These are phyloP conservation scores for Elysia crispata DNA, from an alignment of 2,888 invertebrate species.

Conservation along the genomic window DNA sequence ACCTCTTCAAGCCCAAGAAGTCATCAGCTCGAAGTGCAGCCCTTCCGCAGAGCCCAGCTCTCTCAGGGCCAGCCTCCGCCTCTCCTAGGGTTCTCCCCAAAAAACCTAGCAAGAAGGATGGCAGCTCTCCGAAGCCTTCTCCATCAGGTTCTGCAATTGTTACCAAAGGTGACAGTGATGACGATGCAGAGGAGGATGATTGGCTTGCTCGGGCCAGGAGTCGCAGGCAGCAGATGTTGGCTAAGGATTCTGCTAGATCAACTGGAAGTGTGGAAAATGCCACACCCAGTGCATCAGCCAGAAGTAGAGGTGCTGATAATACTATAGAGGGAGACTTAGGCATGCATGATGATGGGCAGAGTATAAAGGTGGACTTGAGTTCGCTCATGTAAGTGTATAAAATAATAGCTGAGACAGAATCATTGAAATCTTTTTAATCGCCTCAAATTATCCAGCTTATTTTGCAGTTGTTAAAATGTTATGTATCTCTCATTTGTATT, in stretches of 20 bases:
- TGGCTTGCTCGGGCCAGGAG: conserved; percentile 49
- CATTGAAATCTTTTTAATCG: too few relatives aligned
- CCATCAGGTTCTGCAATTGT: conserved; percentile 1
- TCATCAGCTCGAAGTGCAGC: conserved; percentile 42
- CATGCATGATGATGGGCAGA: not conserved
- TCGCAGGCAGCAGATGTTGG: conserved; percentile 46
- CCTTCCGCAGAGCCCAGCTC: conserved; percentile 40
- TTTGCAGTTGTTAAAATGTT: too few relatives aligned
- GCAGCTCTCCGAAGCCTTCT: conserved; percentile 13
- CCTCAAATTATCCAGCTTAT: too few relatives aligned
- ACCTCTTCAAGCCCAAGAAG: conserved; percentile 83
- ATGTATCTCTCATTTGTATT: too few relatives aligned
- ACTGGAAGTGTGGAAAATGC: not conserved
- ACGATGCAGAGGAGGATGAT: conserved; percentile 55
- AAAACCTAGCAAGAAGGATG: conserved; percentile 38
- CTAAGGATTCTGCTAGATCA: conserved; percentile 14
- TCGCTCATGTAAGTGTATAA: conserved; percentile 26
- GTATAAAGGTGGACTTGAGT: conserved; percentile 20
- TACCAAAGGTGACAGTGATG: conserved; percentile 56
- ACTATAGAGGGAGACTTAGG: too few relatives aligned
- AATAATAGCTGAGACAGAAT: too few relatives aligned
- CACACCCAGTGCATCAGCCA: not conserved
- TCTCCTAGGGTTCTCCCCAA: conserved; percentile 40
- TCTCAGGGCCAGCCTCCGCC: conserved; percentile 33
- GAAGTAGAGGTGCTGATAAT: not conserved